A percentile compares a stretch with the other conserved stretches of the same genome.
Evolutionary conservation across 2,113 vertebrate genomes (phyloP).

Genomic region (Chionodraco myersi): DNA sequence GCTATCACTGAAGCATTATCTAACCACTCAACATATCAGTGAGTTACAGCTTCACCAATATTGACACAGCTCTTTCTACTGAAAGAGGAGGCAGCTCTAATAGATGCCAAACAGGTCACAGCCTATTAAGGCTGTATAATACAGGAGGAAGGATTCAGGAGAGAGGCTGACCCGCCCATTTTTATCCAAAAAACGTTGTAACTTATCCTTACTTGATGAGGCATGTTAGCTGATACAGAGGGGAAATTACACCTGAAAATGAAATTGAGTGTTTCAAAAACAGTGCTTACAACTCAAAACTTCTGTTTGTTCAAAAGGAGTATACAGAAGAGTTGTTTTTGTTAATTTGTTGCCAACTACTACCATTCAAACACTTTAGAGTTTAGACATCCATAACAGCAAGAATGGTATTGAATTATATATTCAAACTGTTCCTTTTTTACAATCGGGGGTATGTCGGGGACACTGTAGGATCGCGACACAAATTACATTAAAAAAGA

Average conservation of each 20-base stretch:
- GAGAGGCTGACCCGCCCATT: constrained; percentile 26
- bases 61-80: constrained; percentile 66
- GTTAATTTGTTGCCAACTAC: too few relatives aligned
- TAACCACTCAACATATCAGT: constrained; percentile 46
- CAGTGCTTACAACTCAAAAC: background rate
- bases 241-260: too few relatives aligned
- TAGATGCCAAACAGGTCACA: constrained; percentile 57
- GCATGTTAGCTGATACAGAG: background rate
- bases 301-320: too few relatives aligned
- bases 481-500: too few relatives aligned
- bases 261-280: too few relatives aligned
- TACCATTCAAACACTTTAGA: too few relatives aligned
- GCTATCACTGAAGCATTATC: constrained; percentile 50
- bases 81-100: constrained; percentile 25
- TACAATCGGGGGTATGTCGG: too few relatives aligned
- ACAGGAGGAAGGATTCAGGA: constrained; percentile 36
- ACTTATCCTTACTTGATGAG: background rate
- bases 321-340: too few relatives aligned
- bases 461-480: too few relatives aligned
- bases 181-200: background rate
- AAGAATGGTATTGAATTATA: too few relatives aligned
- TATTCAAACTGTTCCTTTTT: too few relatives aligned
- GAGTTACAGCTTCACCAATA: constrained; percentile 69
- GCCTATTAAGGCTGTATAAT: constrained; percentile 57
- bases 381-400: too few relatives aligned